Conservation (phyloP, 2,113 vertebrate genomes). For the Crotophaga sulcirostris region DNA sequence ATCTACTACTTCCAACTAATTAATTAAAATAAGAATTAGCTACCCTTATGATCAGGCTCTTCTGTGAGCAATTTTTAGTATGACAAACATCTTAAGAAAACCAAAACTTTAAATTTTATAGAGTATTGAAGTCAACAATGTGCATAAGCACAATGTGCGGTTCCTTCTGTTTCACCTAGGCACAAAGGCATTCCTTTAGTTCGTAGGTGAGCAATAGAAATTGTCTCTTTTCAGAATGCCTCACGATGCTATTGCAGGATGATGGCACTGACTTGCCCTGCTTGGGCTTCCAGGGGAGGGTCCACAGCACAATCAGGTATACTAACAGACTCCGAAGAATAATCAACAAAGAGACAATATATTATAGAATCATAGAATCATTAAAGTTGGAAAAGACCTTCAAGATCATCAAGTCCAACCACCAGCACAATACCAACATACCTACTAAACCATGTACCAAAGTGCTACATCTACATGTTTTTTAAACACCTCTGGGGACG, state of each 20-base stretch:
- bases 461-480: too few species aligned
- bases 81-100: background rate
- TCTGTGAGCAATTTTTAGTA: background rate
- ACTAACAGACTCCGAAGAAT: background rate
- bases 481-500: too few species aligned
- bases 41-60: background rate
- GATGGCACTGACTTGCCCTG: background rate
- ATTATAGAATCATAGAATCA: too few species aligned
- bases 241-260: background rate
- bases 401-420: too few species aligned
- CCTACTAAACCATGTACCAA: too few species aligned
- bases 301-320: background rate
- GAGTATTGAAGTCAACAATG: background rate
- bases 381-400: too few species aligned
- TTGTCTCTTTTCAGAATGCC: background rate
- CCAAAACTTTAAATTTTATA: background rate
- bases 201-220: background rate
- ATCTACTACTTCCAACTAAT: background rate
- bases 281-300: background rate
- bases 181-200: background rate
- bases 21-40: background rate
- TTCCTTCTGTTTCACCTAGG: background rate
- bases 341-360: background rate
- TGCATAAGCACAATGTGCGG: accelerated
- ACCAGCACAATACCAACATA: too few species aligned